These are phyloP conservation scores for Eilema griseolum DNA, from an alignment of 2,888 invertebrate species.

Conservation along the genomic window DNA sequence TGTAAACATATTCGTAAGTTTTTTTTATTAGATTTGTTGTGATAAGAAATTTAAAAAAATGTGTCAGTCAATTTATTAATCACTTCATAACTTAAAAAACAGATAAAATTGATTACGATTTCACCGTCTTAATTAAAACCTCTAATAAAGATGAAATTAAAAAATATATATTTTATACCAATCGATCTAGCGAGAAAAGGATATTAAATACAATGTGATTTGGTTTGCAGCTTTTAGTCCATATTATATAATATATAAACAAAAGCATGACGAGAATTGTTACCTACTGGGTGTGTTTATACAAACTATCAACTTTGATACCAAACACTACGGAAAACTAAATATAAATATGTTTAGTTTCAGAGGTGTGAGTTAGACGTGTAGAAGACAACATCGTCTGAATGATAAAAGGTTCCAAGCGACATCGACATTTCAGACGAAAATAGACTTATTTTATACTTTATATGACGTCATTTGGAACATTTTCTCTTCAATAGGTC, in stretches of 20 bases:
- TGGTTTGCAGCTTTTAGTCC: conserved; percentile 52
- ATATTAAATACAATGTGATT: conserved; percentile 49
- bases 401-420: background rate
- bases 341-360: conserved; percentile 5
- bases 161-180: background rate
- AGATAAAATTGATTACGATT: background rate
- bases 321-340: conserved; percentile 11
- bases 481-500: background rate
- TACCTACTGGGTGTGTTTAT: conserved; percentile 1
- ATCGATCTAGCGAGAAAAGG: background rate
- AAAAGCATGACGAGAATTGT: conserved; percentile 33
- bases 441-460: background rate
- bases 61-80: background rate
- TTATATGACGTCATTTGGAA: background rate
- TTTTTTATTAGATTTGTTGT: background rate
- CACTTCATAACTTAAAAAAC: background rate
- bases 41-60: background rate
- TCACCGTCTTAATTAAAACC: background rate
- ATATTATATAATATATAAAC: conserved; percentile 33
- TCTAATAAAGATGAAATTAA: background rate
- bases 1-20: background rate
- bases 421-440: background rate
- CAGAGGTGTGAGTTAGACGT: background rate
- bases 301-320: conserved; percentile 16
- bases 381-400: background rate